These are phyloP conservation scores for Bubalus kerabau DNA, from an alignment of 2,113 vertebrate species.

Conservation along the genomic window DNA sequence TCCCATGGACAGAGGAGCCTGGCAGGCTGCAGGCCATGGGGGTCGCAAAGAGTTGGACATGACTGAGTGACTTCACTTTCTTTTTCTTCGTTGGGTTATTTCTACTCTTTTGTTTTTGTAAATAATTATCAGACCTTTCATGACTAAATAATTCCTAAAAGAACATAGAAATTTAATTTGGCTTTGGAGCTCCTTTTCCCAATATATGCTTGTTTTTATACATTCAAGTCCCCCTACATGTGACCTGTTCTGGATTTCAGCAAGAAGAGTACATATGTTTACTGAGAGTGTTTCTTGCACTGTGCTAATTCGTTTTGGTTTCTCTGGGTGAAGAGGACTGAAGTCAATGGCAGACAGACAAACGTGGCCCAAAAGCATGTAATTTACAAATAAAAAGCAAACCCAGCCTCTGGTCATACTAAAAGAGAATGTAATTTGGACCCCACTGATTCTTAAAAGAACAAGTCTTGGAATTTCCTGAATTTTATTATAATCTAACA, in stretches of 20 bases:
- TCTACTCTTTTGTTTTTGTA: background rate
- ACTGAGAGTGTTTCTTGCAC: background rate
- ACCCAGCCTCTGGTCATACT: background rate
- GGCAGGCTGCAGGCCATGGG: background rate
- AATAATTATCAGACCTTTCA: background rate
- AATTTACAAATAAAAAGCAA: background rate
- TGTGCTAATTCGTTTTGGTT: background rate
- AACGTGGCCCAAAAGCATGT: background rate
- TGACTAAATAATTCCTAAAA: background rate
- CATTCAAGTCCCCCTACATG: background rate
- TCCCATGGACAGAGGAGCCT: background rate
- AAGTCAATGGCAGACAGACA: background rate
- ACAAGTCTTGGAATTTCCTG: slow-evolving; percentile 21
- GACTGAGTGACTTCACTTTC: background rate
- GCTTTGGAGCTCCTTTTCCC: background rate
- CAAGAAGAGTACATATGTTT: background rate
- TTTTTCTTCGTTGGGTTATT: background rate
- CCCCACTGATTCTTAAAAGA: slow-evolving; percentile 5
- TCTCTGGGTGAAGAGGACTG: background rate
- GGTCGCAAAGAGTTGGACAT: background rate
- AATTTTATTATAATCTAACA: slow-evolving; percentile 17
- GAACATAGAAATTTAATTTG: background rate
- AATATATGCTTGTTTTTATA: background rate
- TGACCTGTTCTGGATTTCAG: background rate
- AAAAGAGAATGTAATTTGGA: background rate